phyloP scores from a whole-genome alignment of 1,140 invertebrate genomes.

The Sycobia sp. region DNA sequence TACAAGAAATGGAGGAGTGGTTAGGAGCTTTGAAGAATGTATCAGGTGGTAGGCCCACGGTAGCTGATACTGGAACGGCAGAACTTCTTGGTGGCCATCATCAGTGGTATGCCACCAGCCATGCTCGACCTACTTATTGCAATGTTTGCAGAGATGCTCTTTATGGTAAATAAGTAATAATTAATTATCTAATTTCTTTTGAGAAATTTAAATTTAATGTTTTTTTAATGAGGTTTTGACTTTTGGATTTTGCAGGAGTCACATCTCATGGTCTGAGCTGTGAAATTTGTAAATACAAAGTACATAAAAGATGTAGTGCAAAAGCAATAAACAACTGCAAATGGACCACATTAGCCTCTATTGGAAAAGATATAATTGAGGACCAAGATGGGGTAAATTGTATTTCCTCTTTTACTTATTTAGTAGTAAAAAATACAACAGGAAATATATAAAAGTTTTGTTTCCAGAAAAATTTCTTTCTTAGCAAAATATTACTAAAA shows the following conservation, averaged over 20 bases:
- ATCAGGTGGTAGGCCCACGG: slow-evolving; percentile 70
- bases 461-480: no score
- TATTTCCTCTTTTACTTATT: neutral
- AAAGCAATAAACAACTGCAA: slow-evolving; percentile 95
- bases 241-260: slow-evolving; percentile 68
- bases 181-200: neutral
- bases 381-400: slow-evolving; percentile 84
- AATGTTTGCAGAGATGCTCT: slow-evolving; percentile 94
- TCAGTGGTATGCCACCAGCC: slow-evolving; percentile 91
- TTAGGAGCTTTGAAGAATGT: slow-evolving; percentile 76
- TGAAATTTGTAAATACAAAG: slow-evolving; percentile 96
- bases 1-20: slow-evolving; percentile 91
- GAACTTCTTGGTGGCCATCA: slow-evolving; percentile 87
- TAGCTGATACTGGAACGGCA: slow-evolving; percentile 63
- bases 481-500: no score
- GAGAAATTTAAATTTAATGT: neutral
- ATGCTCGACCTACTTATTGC: slow-evolving; percentile 94
- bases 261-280: slow-evolving; percentile 93
- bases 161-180: slow-evolving; percentile 62
- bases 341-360: slow-evolving; percentile 92
- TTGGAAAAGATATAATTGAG: slow-evolving; percentile 92
- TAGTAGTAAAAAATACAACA: neutral
- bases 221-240: neutral
- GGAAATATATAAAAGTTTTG: no score
- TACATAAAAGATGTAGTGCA: slow-evolving; percentile 90